A percentile compares a stretch with the other conserved stretches of the same genome.
These are phyloP conservation scores for Adelges cooleyi DNA, from an alignment of 1,140 invertebrate species.

Conservation along the genomic window DNA sequence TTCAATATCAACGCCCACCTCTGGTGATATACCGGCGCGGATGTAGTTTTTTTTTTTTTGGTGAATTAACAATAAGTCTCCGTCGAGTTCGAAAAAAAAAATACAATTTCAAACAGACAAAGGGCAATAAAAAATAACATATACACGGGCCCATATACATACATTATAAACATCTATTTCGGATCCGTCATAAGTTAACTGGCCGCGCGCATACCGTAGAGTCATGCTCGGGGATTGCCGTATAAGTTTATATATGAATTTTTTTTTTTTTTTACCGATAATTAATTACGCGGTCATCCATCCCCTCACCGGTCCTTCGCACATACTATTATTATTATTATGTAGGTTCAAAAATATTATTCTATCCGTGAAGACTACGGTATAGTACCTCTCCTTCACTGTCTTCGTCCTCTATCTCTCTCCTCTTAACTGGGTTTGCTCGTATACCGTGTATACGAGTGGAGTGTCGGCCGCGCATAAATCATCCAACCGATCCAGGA, in stretches of 20 bases:
- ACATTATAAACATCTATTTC: background rate
- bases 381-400: no score
- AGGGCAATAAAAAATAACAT: conserved; percentile 12
- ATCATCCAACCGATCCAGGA: conserved; percentile 8
- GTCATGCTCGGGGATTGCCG: no score
- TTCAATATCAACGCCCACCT: no score
- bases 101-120: background rate
- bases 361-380: no score
- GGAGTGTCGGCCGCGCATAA: conserved; percentile 7
- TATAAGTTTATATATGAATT: background rate
- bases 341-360: background rate
- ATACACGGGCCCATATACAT: no score
- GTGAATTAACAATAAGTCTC: no score
- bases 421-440: no score
- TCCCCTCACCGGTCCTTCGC: background rate
- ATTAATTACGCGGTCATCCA: conserved; percentile 5
- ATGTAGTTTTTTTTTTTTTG: no score
- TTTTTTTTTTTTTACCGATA: conserved; percentile 13
- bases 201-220: background rate
- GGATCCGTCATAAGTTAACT: background rate
- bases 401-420: no score
- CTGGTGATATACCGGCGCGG: no score
- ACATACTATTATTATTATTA: background rate
- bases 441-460: background rate
- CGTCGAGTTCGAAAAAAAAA: background rate